Evolutionary conservation across 2,888 invertebrate genomes (phyloP).

Genomic region (Ectemnius lituratus): DNA sequence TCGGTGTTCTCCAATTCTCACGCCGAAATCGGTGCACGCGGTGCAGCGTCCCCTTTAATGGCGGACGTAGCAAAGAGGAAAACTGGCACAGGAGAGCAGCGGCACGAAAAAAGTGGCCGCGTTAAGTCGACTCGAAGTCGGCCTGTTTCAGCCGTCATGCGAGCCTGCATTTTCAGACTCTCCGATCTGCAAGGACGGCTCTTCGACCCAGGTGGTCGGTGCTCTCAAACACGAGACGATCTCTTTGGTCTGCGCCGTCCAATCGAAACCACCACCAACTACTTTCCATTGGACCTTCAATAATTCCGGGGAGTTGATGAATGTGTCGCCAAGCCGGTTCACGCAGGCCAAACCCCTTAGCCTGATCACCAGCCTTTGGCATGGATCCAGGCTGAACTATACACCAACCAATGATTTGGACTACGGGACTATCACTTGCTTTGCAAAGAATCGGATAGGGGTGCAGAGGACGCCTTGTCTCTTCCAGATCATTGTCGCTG

Average conservation of each 20-base stretch:
- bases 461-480: slow-evolving; percentile 90
- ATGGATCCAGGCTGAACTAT: slow-evolving; percentile 87
- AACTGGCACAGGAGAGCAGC: background rate
- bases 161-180: slow-evolving; percentile 52
- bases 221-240: slow-evolving; percentile 93
- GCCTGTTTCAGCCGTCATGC: slow-evolving; percentile 1
- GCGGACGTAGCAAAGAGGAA: background rate
- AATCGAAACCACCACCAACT: slow-evolving; percentile 90
- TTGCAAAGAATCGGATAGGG: slow-evolving; percentile 90
- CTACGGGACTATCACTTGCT: slow-evolving; percentile 93
- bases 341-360: slow-evolving; percentile 72
- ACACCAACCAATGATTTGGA: slow-evolving; percentile 92
- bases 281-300: slow-evolving; percentile 96
- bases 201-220: slow-evolving; percentile 88
- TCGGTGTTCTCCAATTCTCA: background rate
- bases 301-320: slow-evolving; percentile 91
- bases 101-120: slow-evolving; percentile 4
- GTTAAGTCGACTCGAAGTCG: background rate
- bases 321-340: slow-evolving; percentile 84
- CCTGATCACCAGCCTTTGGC: slow-evolving; percentile 79
- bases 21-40: background rate
- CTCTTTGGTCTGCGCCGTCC: slow-evolving; percentile 90
- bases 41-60: background rate
- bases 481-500: slow-evolving; percentile 92
- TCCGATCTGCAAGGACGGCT: slow-evolving; percentile 79